These are phyloP conservation scores for Drosophila santomea DNA, from an alignment of 1,140 invertebrate species.

Conservation along the genomic window DNA sequence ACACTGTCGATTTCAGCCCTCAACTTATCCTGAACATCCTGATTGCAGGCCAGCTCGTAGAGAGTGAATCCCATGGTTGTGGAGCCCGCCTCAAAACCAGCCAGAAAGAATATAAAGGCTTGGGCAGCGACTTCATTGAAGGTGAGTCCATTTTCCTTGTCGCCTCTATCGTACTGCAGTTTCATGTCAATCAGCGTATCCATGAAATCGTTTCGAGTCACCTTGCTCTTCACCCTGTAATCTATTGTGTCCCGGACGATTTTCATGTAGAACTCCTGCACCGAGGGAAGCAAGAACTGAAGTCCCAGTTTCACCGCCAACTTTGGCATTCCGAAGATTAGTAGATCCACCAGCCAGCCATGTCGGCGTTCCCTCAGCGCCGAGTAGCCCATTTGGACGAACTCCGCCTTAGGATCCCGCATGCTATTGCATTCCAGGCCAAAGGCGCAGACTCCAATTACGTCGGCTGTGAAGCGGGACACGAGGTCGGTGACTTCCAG, in stretches of 20 bases:
- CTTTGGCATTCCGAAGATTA: slow-evolving; percentile 38
- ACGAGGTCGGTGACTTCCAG: slow-evolving; percentile 67
- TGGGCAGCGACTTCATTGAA: slow-evolving; percentile 80
- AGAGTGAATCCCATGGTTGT: slow-evolving; percentile 86
- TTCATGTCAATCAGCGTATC: slow-evolving; percentile 86
- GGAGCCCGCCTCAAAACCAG: slow-evolving; percentile 88
- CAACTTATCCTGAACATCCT: slow-evolving; percentile 85
- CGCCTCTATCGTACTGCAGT: slow-evolving; percentile 31
- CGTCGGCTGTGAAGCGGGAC: slow-evolving; percentile 73
- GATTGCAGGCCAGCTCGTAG: slow-evolving; percentile 85
- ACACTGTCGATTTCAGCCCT: slow-evolving; percentile 85
- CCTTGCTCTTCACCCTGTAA: slow-evolving; percentile 47
- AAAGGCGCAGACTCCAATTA: slow-evolving; percentile 87
- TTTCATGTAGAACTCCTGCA: slow-evolving; percentile 84
- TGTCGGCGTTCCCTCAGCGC: slow-evolving; percentile 29
- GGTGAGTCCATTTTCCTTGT: slow-evolving; percentile 32
- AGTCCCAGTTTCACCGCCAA: slow-evolving; percentile 30
- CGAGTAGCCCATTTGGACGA: slow-evolving; percentile 63
- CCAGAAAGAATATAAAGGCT: slow-evolving; percentile 86
- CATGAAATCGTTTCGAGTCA: slow-evolving; percentile 68
- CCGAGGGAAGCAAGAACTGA: slow-evolving; percentile 75
- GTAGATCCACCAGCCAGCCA: slow-evolving; percentile 11
- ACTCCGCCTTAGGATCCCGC: slow-evolving; percentile 85
- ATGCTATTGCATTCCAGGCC: slow-evolving; percentile 87
- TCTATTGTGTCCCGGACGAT: slow-evolving; percentile 57